These are phyloP conservation scores for Cyrtonyx montezumae DNA, from an alignment of 2,113 vertebrate genomes.

Conservation along the genomic window DNA sequence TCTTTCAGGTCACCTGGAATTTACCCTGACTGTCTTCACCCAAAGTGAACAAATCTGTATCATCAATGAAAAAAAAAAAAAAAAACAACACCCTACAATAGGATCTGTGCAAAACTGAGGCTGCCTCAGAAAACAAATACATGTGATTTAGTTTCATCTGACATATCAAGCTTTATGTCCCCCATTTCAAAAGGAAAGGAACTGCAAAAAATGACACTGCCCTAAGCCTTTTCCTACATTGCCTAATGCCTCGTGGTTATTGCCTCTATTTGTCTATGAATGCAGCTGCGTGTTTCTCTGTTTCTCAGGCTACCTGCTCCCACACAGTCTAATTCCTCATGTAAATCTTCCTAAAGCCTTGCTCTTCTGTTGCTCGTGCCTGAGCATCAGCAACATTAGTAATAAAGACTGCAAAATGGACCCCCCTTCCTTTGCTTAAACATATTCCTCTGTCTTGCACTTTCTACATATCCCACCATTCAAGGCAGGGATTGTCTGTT, in stretches of 20 bases:
- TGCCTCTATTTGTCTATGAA: rapidly evolving
- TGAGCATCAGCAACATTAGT: background rate
- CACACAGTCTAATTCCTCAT: background rate
- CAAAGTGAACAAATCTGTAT: background rate
- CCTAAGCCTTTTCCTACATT: background rate
- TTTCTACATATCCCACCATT: background rate
- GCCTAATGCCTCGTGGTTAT: background rate
- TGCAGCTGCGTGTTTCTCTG: background rate
- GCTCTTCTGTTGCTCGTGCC: background rate
- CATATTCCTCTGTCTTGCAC: background rate
- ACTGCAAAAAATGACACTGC: rapidly evolving
- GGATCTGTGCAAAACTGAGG: background rate
- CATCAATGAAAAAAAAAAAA: background rate
- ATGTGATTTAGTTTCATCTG: rapidly evolving
- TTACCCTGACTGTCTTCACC: background rate
- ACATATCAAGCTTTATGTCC: rapidly evolving
- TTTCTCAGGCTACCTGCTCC: background rate
- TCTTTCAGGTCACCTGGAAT: background rate
- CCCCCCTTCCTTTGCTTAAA: background rate
- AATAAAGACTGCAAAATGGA: background rate
- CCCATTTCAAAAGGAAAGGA: background rate
- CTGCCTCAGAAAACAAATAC: background rate
- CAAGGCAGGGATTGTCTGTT: background rate
- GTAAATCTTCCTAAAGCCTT: background rate
- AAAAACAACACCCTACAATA: background rate